Base-by-base conservation (phyloP, 92 coral and sea anemone genomes). In the Porites evermanni region DNA sequence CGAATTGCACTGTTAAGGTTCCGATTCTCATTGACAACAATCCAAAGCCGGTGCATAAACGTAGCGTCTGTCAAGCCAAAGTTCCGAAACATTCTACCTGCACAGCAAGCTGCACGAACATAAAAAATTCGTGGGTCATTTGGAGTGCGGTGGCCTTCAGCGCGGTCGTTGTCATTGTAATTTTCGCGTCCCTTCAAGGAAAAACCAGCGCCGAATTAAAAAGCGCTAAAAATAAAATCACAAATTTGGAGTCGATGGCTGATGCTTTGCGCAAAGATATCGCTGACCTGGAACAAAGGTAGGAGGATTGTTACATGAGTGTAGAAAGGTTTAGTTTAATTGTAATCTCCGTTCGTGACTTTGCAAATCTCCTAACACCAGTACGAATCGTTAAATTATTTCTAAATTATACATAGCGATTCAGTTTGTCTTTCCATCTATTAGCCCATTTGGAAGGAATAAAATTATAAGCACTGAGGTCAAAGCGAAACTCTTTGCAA, bases 101-200 rank as follows among this genome's bases (percentile, higher is more conserved):
- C 14, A 75, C 70, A 24, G 67, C 88, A 16, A 76, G 61, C 51
- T 78, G 88, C 77, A 69, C 82, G 54, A 85, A 67, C 47, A 67
- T 77, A 16, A 85, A 78, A 26, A 85, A 85, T 67, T 83, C 88
- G 11, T 85, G 88, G 88, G 70, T 85, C 20, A 70, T 85, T 21
- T 60, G 88, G 16, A 76, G 82, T 53, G 82, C 82, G 6, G 82
- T 85, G 14, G 88, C 64, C 13, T 85, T 85, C 69, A 67, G 65
- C 67, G 63, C 16, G 59, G 77, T 77, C 65, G 52, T 53, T 12
- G 65, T 78, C 77, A 75, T 85, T 20, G 69, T 85, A 66, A 67
- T 78, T 18, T 78, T 85, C 51, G 88, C 78, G 7, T 69, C 88
- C 77, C 81, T 85, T 6, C 82, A 85, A 74, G 79, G 83, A 4